Conservation (phyloP, 2,113 vertebrate genomes). For the Limanda limanda region DNA sequence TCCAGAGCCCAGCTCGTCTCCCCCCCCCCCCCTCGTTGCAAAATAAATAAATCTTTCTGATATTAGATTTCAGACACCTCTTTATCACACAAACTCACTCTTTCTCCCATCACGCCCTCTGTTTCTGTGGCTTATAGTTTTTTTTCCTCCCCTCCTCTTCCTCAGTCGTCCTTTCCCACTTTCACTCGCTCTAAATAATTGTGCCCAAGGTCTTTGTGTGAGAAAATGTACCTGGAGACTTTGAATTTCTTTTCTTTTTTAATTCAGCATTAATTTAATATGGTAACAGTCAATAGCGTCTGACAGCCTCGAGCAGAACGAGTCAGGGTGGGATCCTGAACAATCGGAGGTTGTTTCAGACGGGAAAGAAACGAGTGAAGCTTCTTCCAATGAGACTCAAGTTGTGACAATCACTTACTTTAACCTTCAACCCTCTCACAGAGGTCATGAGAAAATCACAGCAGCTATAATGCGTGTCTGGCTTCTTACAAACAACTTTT, state of each 20-base stretch:
- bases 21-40: slow-evolving; percentile 50
- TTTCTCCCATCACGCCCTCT: slow-evolving; percentile 38
- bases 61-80: slow-evolving; percentile 78
- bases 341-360: not conserved
- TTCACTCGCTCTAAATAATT: slow-evolving; percentile 14
- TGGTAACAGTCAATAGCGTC: not conserved
- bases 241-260: not conserved
- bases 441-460: no score
- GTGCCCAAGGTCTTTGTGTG: not conserved
- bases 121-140: slow-evolving; percentile 49
- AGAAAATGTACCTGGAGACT: not conserved
- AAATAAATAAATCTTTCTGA: slow-evolving; percentile 85
- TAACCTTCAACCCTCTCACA: not conserved
- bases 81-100: slow-evolving; percentile 70
- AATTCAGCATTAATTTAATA: not conserved
- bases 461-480: no score
- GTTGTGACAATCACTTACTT: no score
- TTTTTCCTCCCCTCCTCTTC: not conserved
- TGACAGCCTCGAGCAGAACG: slow-evolving; percentile 1
- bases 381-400: no score
- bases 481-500: no score
- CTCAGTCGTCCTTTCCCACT: not conserved
- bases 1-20: slow-evolving; percentile 47
- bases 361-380: not conserved
- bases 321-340: not conserved